Evolutionary conservation across 2,113 vertebrate genomes (phyloP), one percentile per base, ranked within the genome.

Genomic region (Caretta caretta): DNA sequence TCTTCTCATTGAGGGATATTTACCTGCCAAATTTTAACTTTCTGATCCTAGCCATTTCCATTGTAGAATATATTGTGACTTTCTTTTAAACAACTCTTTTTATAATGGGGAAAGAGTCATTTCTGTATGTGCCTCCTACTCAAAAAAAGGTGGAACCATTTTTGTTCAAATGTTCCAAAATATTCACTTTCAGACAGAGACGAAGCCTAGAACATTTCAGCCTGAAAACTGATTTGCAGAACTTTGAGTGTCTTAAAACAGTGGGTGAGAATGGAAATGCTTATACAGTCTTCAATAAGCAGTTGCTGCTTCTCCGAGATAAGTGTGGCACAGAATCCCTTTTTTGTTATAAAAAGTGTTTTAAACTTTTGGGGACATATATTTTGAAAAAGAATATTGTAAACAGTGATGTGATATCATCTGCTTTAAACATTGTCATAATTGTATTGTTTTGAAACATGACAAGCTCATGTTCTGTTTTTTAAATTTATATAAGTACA

Each of bases 51-150:
- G 2, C 31, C 95, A 22, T 48, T 2, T 9, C 65, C 5, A 3
- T 20, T 72, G 6, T 69, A 83, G 56, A 42, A 42, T 42, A 42
- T 42, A 42, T 42, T 42, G 42, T 42, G 42, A 42, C 42, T 42
- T 42, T 42, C 42, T 42, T 42, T 42, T 42, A 42, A 42, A 42
- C 42, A 42, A 42, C 42, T 42, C 75, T 80, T 86, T 65, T 65
- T 62, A 17, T 53, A 79, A 81, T 62, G 80, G 3, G n/a, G 56
- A 42, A 84, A 93, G 10, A 59, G 25, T 38, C 46, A 12, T 50
- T 84, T n/a, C 31, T 31, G 1, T 76, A 16, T 84, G 86, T 89
- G 5, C 42, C 24, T 84, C 0, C 0, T 84, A 42, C 19, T 84
- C 22, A 48, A 24, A 87, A 54, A 89, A 49, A 19, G 65, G 13